Conservation (phyloP, 64 coral and sea anemone genomes). For the Pocillopora damicornis region DNA sequence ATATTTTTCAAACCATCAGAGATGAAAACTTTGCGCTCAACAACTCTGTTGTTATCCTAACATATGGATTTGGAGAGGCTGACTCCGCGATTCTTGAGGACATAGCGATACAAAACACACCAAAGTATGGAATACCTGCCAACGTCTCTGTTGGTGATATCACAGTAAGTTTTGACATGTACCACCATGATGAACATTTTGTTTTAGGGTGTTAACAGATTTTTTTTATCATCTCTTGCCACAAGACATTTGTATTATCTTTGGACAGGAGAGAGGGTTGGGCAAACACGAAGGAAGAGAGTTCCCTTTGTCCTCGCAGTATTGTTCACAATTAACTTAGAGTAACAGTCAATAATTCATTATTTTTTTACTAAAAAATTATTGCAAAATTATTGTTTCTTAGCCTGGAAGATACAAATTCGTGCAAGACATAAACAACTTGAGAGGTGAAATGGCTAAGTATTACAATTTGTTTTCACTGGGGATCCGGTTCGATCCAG, state of each 20-base stretch:
- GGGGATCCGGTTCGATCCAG: background rate
- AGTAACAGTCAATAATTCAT: too few species aligned
- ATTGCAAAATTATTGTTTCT: background rate
- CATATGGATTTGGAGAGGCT: background rate
- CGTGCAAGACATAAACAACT: background rate
- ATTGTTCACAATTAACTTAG: too few species aligned
- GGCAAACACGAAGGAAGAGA: too few species aligned
- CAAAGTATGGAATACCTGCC: background rate
- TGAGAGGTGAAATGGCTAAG: background rate
- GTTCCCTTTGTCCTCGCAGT: too few species aligned
- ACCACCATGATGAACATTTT: background rate
- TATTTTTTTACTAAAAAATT: background rate
- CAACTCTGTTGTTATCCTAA: constrained; percentile 5
- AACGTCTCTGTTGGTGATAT: background rate
- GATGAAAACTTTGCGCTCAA: too few species aligned
- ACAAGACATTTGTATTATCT: too few species aligned
- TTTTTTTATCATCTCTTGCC: background rate
- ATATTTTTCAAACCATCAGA: too few species aligned
- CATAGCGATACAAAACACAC: constrained; percentile 1
- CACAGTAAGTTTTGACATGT: background rate
- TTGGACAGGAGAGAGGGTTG: too few species aligned
- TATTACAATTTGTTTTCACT: constrained; percentile 11
- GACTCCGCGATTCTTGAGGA: background rate
- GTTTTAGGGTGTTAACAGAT: background rate
- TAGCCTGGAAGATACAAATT: constrained; percentile 21